Conservation (phyloP, 2,888 invertebrate species). For the Drosophila flavopinicola region DNA sequence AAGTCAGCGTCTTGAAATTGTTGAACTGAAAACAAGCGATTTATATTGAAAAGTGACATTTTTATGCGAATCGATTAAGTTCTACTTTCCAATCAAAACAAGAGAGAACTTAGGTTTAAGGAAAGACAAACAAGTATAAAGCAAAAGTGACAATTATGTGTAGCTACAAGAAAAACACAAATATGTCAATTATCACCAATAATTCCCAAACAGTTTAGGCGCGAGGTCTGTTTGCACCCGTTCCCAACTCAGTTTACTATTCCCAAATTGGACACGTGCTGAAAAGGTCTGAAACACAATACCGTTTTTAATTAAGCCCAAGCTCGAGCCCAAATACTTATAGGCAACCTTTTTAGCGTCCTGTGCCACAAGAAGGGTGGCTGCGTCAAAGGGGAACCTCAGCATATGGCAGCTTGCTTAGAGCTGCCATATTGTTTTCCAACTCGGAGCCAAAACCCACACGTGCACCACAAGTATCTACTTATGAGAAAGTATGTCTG, state of each 20-base stretch:
- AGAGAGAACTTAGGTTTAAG: no score
- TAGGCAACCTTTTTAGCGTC: conserved; percentile 11
- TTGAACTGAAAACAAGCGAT: conserved; percentile 20
- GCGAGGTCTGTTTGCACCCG: not conserved
- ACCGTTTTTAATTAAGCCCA: conserved; percentile 6
- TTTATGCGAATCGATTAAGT: conserved; percentile 30
- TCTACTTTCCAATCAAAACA: no score
- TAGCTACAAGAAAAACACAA: not conserved
- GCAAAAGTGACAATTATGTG: not conserved
- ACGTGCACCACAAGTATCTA: conserved; percentile 26
- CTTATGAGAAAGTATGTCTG: conserved; percentile 20
- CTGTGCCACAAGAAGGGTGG: conserved; percentile 12
- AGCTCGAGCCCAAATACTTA: not conserved
- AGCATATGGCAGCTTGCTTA: conserved; percentile 36
- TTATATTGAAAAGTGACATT: conserved; percentile 26
- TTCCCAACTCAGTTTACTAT: conserved; percentile 1
- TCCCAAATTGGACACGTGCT: not conserved
- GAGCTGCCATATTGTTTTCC: conserved; percentile 61
- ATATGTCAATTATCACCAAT: not conserved
- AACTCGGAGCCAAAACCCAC: conserved; percentile 23
- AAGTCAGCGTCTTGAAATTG: conserved; percentile 20
- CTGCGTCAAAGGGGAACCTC: conserved; percentile 15
- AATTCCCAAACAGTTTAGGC: conserved; percentile 7
- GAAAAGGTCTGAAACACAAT: not conserved
- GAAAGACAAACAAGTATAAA: not conserved